Evolutionary conservation across 2,113 vertebrate genomes (phyloP), one percentile per base, ranked within the genome.

Genomic region (Platysteira castanea): DNA sequence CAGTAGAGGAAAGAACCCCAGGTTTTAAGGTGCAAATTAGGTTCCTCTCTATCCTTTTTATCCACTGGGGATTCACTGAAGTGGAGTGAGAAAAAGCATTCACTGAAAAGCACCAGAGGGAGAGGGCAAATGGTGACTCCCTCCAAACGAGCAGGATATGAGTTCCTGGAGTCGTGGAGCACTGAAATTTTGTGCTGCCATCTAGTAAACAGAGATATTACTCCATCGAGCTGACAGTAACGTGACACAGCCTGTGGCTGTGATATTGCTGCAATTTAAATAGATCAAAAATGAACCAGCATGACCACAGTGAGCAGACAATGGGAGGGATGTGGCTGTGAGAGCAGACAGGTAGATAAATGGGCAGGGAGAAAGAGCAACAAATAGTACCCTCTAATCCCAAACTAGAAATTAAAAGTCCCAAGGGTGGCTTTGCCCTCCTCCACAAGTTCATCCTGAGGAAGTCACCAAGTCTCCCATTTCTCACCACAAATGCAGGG

Each of bases 301-400:
- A 24, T 1, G 13, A 52, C 52, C 0, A 0, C 74, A n/a, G 41
- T 1, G 9, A 82, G 67, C 27, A 70, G 60, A 56, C 35, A 69
- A 33, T 1, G n/a, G 52, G 75, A 89, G 53, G 41, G 60, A 46
- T 64, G 84, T 76, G 49, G 33, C 63, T 81, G n/a, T 87, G 81
- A 63, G 68, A 61, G 68, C 41, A 87, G 81, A 31, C 21, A 77
- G 56, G 52, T 65, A 35, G 70, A 70, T 37, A 61, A 94, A 71
- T 2, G 18, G 26, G 23, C 30, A 84, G 61, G 20, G 14, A 83
- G 57, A 81, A 18, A 35, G 50, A 76, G 35, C 16, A 59, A 59
- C 30, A 83, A 46, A 53, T 17, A 57, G 30, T 17, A 23, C 12
- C 8, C 17, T 82, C 23, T 85, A 46, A 53, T 61, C 24, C 16